These are phyloP conservation scores for Yponomeuta sedellus DNA, from an alignment of 2,888 invertebrate genomes.

Conservation along the genomic window DNA sequence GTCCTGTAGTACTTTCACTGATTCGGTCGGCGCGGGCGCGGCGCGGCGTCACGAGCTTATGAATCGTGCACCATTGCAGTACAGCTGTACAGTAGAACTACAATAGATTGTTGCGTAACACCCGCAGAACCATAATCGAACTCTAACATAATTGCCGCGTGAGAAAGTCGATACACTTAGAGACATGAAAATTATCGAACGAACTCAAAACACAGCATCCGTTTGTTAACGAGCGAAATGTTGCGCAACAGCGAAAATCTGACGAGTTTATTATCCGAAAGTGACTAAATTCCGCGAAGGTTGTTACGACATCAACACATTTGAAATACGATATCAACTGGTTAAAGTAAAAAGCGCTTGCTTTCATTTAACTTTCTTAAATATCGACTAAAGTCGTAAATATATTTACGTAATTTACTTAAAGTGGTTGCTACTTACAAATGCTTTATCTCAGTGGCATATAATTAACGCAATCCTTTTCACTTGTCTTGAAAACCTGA, in stretches of 20 bases:
- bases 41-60: neutral
- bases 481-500: slow-evolving; percentile 52
- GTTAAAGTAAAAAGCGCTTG: slow-evolving; percentile 4
- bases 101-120: slow-evolving; percentile 16
- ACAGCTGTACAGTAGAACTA: neutral
- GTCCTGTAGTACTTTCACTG: slow-evolving; percentile 24
- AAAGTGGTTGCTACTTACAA: slow-evolving; percentile 25
- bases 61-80: slow-evolving; percentile 8
- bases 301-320: slow-evolving; percentile 27
- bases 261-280: slow-evolving; percentile 14
- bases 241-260: slow-evolving; percentile 36
- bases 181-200: slow-evolving; percentile 50
- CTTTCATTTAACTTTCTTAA: slow-evolving; percentile 12
- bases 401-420: slow-evolving; percentile 15
- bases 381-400: slow-evolving; percentile 9
- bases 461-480: slow-evolving; percentile 44
- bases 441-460: slow-evolving; percentile 59
- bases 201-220: slow-evolving; percentile 42
- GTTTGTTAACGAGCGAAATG: slow-evolving; percentile 40
- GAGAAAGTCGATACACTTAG: slow-evolving; percentile 66
- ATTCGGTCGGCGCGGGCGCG: slow-evolving; percentile 9
- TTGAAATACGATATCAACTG: slow-evolving; percentile 22
- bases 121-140: slow-evolving; percentile 17
- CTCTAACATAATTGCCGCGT: slow-evolving; percentile 46
- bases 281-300: slow-evolving; percentile 20